Conservation (phyloP, 2,888 invertebrate genomes). For the Emmelina monodactyla region DNA sequence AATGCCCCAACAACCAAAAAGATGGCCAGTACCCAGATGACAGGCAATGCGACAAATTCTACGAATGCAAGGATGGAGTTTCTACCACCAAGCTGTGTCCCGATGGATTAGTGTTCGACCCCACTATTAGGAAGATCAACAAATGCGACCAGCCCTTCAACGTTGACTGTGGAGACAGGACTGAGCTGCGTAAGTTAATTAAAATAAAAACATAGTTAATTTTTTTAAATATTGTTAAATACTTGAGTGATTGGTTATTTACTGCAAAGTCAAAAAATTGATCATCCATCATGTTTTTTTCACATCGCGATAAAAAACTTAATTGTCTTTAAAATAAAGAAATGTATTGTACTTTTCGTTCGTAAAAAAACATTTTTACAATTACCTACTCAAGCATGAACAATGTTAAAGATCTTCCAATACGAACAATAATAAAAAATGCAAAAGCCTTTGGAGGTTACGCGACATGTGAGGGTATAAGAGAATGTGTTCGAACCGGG, state of each 20-base stretch:
- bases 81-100: slow-evolving; percentile 81
- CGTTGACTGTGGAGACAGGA: slow-evolving; percentile 88
- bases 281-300: no score
- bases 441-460: neutral
- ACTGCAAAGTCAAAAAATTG: no score
- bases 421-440: no score
- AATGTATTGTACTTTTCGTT: no score
- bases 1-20: slow-evolving; percentile 80
- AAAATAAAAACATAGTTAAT: no score
- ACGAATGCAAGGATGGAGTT: slow-evolving; percentile 77
- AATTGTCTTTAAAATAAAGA: no score
- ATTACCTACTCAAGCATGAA: no score
- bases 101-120: slow-evolving; percentile 90
- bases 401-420: no score
- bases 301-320: no score
- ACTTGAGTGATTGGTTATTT: no score
- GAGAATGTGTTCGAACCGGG: slow-evolving; percentile 43
- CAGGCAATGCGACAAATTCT: slow-evolving; percentile 87
- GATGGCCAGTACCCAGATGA: slow-evolving; percentile 84
- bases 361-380: no score
- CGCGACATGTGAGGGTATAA: slow-evolving; percentile 15
- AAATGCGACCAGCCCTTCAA: slow-evolving; percentile 94
- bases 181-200: slow-evolving; percentile 81
- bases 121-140: slow-evolving; percentile 82
- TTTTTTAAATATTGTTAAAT: no score